Evolutionary conservation across 1,140 invertebrate species (phyloP).

Genomic region (Trinorchestia longiramus): DNA sequence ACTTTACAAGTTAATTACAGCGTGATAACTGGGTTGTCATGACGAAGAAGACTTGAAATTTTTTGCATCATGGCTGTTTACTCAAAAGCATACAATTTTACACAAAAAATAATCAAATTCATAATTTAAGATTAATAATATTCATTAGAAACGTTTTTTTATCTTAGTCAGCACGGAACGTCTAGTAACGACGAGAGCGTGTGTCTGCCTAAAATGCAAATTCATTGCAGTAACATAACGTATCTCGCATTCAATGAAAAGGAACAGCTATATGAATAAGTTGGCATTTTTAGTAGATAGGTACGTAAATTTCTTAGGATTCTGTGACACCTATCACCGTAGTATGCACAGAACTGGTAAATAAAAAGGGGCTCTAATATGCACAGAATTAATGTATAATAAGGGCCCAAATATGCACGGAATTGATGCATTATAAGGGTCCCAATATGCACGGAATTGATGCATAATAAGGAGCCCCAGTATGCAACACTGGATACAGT

Average conservation of each 20-base stretch:
- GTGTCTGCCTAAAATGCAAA: not conserved
- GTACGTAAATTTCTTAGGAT: too few relatives aligned
- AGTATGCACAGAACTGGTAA: too few relatives aligned
- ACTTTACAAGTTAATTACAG: not conserved
- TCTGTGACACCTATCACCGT: too few relatives aligned
- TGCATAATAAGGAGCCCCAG: not conserved
- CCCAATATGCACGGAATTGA: not conserved
- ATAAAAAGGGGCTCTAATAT: too few relatives aligned
- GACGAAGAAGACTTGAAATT: not conserved
- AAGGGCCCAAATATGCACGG: too few relatives aligned
- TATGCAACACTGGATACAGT: not conserved
- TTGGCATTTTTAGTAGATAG: not conserved
- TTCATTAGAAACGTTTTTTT: too few relatives aligned
- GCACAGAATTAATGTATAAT: too few relatives aligned
- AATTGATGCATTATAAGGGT: not conserved
- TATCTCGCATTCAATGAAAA: not conserved
- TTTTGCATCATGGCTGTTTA: not conserved
- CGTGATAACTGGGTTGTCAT: not conserved
- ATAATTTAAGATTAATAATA: too few relatives aligned
- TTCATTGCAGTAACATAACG: not conserved
- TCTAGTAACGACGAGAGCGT: not conserved
- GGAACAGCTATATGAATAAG: not conserved
- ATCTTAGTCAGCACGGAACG: not conserved
- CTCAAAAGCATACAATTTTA: not conserved
- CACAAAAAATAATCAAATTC: not conserved